Evolutionary conservation across 1,140 invertebrate genomes (phyloP).

Genomic region (Gonioctena quinquepunctata): DNA sequence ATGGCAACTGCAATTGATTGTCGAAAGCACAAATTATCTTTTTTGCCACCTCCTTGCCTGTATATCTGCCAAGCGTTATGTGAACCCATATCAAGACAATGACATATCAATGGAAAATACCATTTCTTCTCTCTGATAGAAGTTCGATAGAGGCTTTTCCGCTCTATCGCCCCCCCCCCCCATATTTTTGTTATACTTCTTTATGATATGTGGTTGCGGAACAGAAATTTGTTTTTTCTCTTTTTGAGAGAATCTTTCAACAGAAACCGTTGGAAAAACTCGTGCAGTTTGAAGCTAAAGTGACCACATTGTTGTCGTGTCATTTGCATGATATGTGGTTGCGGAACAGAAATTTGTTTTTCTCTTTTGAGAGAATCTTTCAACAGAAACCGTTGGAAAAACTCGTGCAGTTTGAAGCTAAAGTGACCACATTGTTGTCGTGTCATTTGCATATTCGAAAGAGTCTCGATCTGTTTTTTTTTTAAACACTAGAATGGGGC

Average conservation of each 20-base stretch:
- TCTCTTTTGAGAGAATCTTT: slow-evolving; percentile 34
- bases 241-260: slow-evolving; percentile 29
- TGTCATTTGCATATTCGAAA: slow-evolving; percentile 23
- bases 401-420: slow-evolving; percentile 20
- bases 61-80: slow-evolving; percentile 49
- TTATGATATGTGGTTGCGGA: slow-evolving; percentile 35
- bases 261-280: neutral
- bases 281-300: slow-evolving; percentile 18
- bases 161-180: slow-evolving; percentile 37
- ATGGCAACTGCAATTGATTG: slow-evolving; percentile 9
- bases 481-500: neutral
- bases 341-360: slow-evolving; percentile 30
- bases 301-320: slow-evolving; percentile 20
- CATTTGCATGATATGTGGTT: slow-evolving; percentile 34
- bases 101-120: slow-evolving; percentile 35
- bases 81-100: slow-evolving; percentile 29
- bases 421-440: slow-evolving; percentile 17
- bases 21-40: slow-evolving; percentile 15
- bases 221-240: slow-evolving; percentile 33
- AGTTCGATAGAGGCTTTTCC: slow-evolving; percentile 33
- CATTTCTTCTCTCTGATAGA: slow-evolving; percentile 40
- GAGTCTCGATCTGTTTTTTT: slow-evolving; percentile 21
- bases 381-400: neutral
- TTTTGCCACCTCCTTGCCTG: slow-evolving; percentile 13
- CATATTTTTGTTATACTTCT: too few species aligned